phyloP scores from a whole-genome alignment of 2,113 vertebrate genomes.

The Jaculus jaculus region DNA sequence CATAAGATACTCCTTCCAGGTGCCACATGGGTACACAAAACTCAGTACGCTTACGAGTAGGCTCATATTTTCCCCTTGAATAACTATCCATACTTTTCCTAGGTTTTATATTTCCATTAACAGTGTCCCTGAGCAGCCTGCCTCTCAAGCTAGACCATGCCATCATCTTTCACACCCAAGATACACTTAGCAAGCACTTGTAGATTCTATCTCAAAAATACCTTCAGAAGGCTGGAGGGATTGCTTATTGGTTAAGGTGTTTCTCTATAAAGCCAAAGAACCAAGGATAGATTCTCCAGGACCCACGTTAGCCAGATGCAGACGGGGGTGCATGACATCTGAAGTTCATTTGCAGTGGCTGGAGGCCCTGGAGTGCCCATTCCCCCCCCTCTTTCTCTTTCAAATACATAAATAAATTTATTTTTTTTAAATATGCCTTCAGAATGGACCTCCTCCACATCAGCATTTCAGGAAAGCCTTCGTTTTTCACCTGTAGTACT shows the following conservation, averaged over 20 bases:
- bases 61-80: slow-evolving; percentile 15
- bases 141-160: neutral
- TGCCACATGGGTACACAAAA: neutral
- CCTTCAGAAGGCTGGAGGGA: too few species aligned
- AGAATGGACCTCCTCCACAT: neutral
- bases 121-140: neutral
- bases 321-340: too few species aligned
- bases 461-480: slow-evolving; percentile 11
- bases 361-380: too few species aligned
- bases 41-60: slow-evolving; percentile 25
- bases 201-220: neutral
- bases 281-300: too few species aligned
- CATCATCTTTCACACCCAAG: neutral
- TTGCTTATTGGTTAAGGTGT: too few species aligned
- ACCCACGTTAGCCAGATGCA: too few species aligned
- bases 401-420: too few species aligned
- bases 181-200: neutral
- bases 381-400: too few species aligned
- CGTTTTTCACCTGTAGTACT: neutral
- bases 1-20: neutral
- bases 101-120: neutral
- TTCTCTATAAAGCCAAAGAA: too few species aligned
- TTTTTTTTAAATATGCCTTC: too few species aligned
- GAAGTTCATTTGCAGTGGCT: too few species aligned
- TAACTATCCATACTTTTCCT: slow-evolving; percentile 1